Base-by-base conservation (phyloP, 92 coral and sea anemone species). In the Phymanthus crucifer region DNA sequence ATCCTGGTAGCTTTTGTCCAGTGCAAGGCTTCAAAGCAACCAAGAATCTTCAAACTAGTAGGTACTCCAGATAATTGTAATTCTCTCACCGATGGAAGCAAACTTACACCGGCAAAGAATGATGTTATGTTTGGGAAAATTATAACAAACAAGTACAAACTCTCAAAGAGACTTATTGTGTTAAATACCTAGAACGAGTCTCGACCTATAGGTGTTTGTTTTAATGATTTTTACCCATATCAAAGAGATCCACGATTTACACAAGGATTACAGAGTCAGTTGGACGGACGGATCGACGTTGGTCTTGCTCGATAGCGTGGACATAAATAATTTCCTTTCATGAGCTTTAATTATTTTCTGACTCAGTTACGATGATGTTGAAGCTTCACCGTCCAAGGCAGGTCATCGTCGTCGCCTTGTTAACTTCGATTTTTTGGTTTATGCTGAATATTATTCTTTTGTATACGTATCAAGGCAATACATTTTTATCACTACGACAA, bases 401-500 rank as follows among this genome's bases (percentile, higher is more conserved):
- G 84, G 90, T 85, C 38, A 77, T 93, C 47, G 75, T 83, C 36
- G 97, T 85, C 6, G 97, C 87, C 66, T 56, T 93, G 27, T 43
- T 90, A 43, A 93, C 94, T 32, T 93, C 97, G 32, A 32, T 93
- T 23, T 90, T 93, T 64, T 93, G 97, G 97, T 93, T 93, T 80
- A 61, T 80, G 34, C 74, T 93, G 24, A 93, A 93, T 58, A 84
- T 93, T 79, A 61, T 91, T 32, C 32, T 93, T 17, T 81, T 93
- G 8, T 85, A 76, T 77, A 78, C 94, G 24, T 93, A 87, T 73
- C 94, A 93, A 72, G 90, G 93, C 19, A 82, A 61, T 47, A 38
- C 48, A 14, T 35, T 81, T 33, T 21, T 71, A n/a, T 24, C 50
- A 2, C 7, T 80, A 26, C 19, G 58, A 24, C 71, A 38, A 66